Base-by-base conservation (phyloP, 2,113 vertebrate species). In the Picathartes gymnocephalus region DNA sequence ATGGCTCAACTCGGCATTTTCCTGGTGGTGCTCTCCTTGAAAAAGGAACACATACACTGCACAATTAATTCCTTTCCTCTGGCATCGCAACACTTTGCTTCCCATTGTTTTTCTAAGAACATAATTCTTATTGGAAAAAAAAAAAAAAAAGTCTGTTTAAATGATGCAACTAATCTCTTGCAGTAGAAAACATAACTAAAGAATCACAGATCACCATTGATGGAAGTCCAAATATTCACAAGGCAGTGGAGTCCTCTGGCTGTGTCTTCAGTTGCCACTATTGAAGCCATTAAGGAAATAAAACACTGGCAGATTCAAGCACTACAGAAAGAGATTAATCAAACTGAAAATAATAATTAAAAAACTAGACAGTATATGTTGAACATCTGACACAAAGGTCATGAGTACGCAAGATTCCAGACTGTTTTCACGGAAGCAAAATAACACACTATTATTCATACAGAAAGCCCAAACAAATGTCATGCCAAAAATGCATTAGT, bases 21-120 rank as follows among this genome's bases (percentile, higher is more conserved):
- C 98, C 97, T 1, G 99, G 99, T 50, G 99, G 98, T 37, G 99
- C 99, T 54, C 99, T 98, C 96, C 99, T 99, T 97, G 35, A 96
- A 97, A 97, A 95, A 95, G 22, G 51, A 65, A 64, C 74, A 95
- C 47, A 28, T 33, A 80, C 7, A 35, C 76, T 3, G 11, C 56
- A 88, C 39, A 35, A 82, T 95, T 86, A 85, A 90, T 51, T 90
- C 79, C 45, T 88, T 72, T 89, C 53, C 53, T 73, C 31, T 90
- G 57, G 57, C 77, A 90, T 57, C 0, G 0, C 8, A 22, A 83
- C 22, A 22, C 37, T 70, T 61, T 65, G 42, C 35, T 92, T 94
- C 45, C 28, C 45, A 50, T 86, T 91, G 60, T 69, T 88, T 56
- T 88, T 69, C 72, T 51, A 61, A 51, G 40, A 94, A 73, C 31